Percentiles rank a stretch among this genome's conserved stretches.
Conservation (phyloP, 2,113 vertebrate species). For the Zosterops japonicus region DNA sequence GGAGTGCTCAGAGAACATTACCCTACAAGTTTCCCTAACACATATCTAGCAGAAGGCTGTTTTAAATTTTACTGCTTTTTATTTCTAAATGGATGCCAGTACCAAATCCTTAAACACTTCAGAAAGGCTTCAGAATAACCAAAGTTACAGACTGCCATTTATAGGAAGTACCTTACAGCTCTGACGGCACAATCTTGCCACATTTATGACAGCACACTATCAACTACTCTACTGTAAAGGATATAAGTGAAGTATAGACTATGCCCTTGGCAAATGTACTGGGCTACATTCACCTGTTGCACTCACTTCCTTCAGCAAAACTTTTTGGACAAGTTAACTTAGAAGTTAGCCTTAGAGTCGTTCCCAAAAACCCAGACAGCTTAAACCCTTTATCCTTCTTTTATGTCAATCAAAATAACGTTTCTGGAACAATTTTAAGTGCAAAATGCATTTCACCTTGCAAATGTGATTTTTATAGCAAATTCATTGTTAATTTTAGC, state of each 20-base stretch:
- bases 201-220: background rate
- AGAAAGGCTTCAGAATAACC: background rate
- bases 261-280: background rate
- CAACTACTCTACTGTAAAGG: background rate
- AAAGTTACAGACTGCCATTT: background rate
- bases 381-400: background rate
- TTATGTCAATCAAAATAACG: background rate
- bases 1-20: background rate
- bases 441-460: background rate
- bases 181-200: background rate
- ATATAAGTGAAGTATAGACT: background rate
- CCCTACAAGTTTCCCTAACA: background rate
- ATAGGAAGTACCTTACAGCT: background rate
- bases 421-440: slow-evolving; percentile 8
- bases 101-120: background rate
- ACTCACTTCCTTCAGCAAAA: background rate
- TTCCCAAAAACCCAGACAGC: background rate
- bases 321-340: background rate
- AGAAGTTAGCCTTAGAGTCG: background rate
- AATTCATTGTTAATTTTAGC: background rate
- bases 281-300: background rate
- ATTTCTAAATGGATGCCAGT: background rate
- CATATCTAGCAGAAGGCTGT: background rate
- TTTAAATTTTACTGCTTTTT: background rate
- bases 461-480: slow-evolving; percentile 6